Evolutionary conservation across 1,140 invertebrate species (phyloP), one percentile per base, ranked within the genome.

Genomic region (Drosophila athabasca): DNA sequence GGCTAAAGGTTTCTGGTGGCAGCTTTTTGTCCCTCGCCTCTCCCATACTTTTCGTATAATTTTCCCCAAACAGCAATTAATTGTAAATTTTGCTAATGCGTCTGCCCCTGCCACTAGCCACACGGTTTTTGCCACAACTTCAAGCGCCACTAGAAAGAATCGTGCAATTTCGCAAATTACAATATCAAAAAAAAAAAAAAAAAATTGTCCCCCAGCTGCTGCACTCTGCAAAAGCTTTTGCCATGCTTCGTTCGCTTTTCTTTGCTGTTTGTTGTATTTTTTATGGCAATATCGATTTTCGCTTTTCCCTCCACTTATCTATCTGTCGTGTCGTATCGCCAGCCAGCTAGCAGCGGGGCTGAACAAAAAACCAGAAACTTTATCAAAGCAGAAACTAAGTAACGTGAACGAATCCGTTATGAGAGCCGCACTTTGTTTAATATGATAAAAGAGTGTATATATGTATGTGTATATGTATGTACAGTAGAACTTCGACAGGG

Each of bases 41-140:
- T 3, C 9, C n/a, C n/a, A n/a, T 46, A 64, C 43, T 72, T 61
- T 52, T 31, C n/a, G 53, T 55, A 53, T 74, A 61, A 61, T 62
- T 58, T 31, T 68, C 46, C 43, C n/a, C 17, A 19, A 19, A 57
- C 68, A 50, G 83, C 75, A 82, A 87, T 87, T 87, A 87, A 88
- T 87, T 79, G 67, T 57, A 59, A 75, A 88, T 87, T 88, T 87
- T 57, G 80, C 82, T 87, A 87, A 87, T 87, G 82, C 65, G 82
- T 68, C 54, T 50, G 77, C 17, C 17, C 66, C 54, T 50, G 77
- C 64, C 77, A 64, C 72, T 83, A 75, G 70, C 76, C 17, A 1
- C 17, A 19, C 17, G 75, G 19, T 76, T 76, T 59, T 71, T 71
- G 58, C 54, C 41, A 39, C 35, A 39, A 39, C 54, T 58, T 29